These are phyloP conservation scores for Dysdera silvatica DNA, from an alignment of 1,140 invertebrate genomes.

Conservation along the genomic window DNA sequence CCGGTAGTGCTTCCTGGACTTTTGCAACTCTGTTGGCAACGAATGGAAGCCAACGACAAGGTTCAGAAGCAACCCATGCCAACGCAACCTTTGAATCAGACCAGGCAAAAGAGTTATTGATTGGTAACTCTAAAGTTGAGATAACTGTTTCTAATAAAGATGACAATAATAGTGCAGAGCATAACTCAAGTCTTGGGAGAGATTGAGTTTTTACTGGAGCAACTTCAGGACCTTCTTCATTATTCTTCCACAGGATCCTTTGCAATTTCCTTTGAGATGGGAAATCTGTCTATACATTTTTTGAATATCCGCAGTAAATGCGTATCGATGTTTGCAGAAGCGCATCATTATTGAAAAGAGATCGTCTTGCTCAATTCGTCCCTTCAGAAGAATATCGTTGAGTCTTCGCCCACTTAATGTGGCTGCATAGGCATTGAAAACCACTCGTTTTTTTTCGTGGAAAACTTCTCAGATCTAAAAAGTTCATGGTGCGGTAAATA, in stretches of 20 bases:
- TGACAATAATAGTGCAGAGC: too few relatives aligned
- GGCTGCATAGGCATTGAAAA: conserved; percentile 42
- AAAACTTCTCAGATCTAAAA: conserved; percentile 31
- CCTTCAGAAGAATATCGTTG: conserved; percentile 39
- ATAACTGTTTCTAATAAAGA: too few relatives aligned
- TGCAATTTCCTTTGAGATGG: conserved; percentile 35
- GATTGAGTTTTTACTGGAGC: too few relatives aligned
- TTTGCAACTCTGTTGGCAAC: too few relatives aligned
- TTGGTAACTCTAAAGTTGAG: too few relatives aligned
- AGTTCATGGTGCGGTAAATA: conserved; percentile 48
- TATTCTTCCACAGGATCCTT: conserved; percentile 45
- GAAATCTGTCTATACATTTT: conserved; percentile 35
- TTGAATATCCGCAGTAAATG: conserved; percentile 40
- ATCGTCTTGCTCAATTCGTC: conserved; percentile 28
- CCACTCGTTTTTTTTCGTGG: conserved; percentile 41
- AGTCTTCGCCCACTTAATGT: conserved; percentile 33
- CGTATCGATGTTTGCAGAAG: conserved; percentile 33
- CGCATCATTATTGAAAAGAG: conserved; percentile 32
- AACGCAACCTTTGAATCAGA: too few relatives aligned
- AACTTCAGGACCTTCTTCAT: too few relatives aligned
- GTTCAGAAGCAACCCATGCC: too few relatives aligned
- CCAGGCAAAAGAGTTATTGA: too few relatives aligned
- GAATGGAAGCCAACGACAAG: too few relatives aligned
- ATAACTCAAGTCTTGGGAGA: too few relatives aligned
- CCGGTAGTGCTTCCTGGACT: too few relatives aligned